A percentile compares a stretch with the other conserved stretches of the same genome.
These are phyloP conservation scores for Theocolax elegans DNA, from an alignment of 1,140 invertebrate genomes.

Conservation along the genomic window DNA sequence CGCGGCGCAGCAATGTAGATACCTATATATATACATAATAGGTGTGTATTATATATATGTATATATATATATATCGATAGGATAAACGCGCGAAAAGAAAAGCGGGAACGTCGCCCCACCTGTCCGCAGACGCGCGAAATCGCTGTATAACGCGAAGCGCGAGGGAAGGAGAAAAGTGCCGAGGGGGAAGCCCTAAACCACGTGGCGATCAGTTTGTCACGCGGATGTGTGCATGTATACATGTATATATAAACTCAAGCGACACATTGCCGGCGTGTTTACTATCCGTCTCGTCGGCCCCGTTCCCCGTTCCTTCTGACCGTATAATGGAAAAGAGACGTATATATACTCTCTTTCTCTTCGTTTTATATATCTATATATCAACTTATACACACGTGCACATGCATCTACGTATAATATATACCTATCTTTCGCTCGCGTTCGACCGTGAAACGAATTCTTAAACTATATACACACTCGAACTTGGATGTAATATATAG, in stretches of 20 bases:
- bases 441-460: conserved; percentile 16
- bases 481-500: too few relatives aligned
- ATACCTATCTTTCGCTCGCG: too few relatives aligned
- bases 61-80: too few relatives aligned
- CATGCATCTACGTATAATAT: too few relatives aligned
- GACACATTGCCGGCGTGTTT: too few relatives aligned
- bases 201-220: conserved; percentile 55
- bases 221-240: conserved; percentile 24
- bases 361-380: too few relatives aligned
- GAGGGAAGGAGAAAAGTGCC: not conserved
- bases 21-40: too few relatives aligned
- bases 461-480: conserved; percentile 5
- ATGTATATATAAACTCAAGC: not conserved
- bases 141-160: too few relatives aligned
- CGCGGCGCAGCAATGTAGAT: too few relatives aligned
- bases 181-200: conserved; percentile 44
- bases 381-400: too few relatives aligned
- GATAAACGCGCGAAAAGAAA: not conserved
- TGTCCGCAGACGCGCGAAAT: conserved; percentile 18
- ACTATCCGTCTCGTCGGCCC: conserved; percentile 26
- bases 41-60: too few relatives aligned
- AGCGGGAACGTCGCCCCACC: not conserved
- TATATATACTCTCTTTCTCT: too few relatives aligned
- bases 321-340: not conserved
- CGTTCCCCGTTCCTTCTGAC: conserved; percentile 8